Percentiles rank a stretch among this genome's conserved stretches.
Conservation (phyloP, 2,113 vertebrate species). For the Chaetodon auriga region DNA sequence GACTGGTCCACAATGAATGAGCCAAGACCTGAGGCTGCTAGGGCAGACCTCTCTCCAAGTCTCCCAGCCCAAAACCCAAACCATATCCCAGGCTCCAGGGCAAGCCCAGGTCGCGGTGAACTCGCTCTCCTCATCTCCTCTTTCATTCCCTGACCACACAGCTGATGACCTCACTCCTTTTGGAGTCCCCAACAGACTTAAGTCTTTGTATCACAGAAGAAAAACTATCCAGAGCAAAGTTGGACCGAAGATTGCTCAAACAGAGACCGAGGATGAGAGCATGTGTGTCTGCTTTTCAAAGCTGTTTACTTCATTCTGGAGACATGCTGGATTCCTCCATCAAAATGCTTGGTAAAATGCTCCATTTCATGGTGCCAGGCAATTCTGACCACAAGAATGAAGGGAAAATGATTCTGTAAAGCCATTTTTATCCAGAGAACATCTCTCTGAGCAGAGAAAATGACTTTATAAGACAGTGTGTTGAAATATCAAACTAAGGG, state of each 20-base stretch:
- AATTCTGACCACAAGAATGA: constrained; percentile 64
- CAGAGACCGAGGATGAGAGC: not conserved
- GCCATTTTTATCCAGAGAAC: constrained; percentile 31
- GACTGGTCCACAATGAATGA: not conserved
- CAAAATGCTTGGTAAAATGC: constrained; percentile 41
- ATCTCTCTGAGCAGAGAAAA: constrained; percentile 24
- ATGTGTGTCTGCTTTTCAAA: constrained; percentile 32
- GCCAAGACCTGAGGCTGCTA: constrained; percentile 38
- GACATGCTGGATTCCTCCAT: constrained; percentile 42
- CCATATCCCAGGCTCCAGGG: constrained; percentile 42
- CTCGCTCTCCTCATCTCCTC: constrained; percentile 55
- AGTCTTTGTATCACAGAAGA: constrained; percentile 47
- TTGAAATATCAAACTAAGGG: constrained; percentile 15
- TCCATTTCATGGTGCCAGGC: constrained; percentile 55
- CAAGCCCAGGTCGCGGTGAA: constrained; percentile 61
- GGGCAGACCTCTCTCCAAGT: constrained; percentile 50
- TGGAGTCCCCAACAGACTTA: constrained; percentile 36
- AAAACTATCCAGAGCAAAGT: constrained; percentile 47
- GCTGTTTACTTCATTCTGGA: constrained; percentile 52
- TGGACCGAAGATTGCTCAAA: constrained; percentile 35
- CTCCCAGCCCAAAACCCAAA: constrained; percentile 47
- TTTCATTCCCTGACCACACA: constrained; percentile 54
- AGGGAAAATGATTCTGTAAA: constrained; percentile 43
- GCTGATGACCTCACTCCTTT: constrained; percentile 56
- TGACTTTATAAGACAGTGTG: constrained; percentile 16